phyloP scores from a whole-genome alignment of 2,113 vertebrate species.

The Sceloporus undulatus region DNA sequence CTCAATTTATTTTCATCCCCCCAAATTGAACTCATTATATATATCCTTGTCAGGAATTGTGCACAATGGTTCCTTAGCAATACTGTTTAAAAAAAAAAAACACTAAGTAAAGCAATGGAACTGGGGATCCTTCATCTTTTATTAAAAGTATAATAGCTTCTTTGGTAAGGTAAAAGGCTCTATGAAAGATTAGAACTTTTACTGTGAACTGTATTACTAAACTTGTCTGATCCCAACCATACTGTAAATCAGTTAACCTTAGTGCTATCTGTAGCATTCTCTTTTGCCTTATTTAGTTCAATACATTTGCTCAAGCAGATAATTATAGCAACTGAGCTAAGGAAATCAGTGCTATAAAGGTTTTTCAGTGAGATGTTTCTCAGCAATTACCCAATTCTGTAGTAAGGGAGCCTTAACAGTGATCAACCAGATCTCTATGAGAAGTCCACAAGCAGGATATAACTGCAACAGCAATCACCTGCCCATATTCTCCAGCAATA shows the following conservation, averaged over 20 bases:
- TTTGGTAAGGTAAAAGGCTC: not conserved
- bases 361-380: too few relatives aligned
- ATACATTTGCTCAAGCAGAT: not conserved
- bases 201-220: not conserved
- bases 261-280: not conserved
- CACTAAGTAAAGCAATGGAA: too few relatives aligned
- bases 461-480: too few relatives aligned
- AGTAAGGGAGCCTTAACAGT: too few relatives aligned
- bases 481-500: too few relatives aligned
- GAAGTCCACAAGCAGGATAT: too few relatives aligned
- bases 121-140: not conserved
- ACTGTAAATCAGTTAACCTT: not conserved
- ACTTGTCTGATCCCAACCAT: not conserved
- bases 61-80: too few relatives aligned
- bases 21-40: not conserved
- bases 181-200: not conserved
- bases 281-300: not conserved
- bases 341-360: too few relatives aligned
- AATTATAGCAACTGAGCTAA: not conserved
- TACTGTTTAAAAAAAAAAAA: too few relatives aligned
- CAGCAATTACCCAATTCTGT: too few relatives aligned
- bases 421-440: too few relatives aligned
- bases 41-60: too few relatives aligned
- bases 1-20: not conserved
- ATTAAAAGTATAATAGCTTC: not conserved